Evolutionary conservation across 92 coral and sea anemone genomes (phyloP), one percentile per base, ranked within the genome.

Genomic region (Actinostola sp.): DNA sequence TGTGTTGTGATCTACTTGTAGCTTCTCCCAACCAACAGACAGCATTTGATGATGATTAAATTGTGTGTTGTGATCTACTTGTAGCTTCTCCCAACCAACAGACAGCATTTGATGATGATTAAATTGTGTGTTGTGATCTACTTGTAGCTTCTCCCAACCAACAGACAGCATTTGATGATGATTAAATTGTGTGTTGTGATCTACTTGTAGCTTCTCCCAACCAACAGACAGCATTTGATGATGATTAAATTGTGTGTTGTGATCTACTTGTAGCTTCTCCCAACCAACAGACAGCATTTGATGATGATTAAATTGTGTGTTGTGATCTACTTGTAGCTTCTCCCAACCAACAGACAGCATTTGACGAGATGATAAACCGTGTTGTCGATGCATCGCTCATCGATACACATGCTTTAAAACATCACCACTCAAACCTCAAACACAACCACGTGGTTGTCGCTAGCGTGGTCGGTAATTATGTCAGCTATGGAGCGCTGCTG

Each of bases 351-450:
- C 78, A 76, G 29, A 84, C 65, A 49, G 84, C 92, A 16, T 91
- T 84, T 42, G 71, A 39, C n/a, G 56, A 76, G 11, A 57, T 94
- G 77, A 73, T 88, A 11, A 72, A 84, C 35, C 84, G 84, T 56
- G 62, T 51, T 8, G 98, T 94, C 8, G 90, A 82, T 16, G 97
- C 87, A 2, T 93, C 97, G 31, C 54, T 94, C 23, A 79, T 91
- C 32, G 97, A 94, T 62, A 84, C 92, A 7, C 93, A 94, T 46
- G 86, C 92, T 16, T 76, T 94, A 19, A 85, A 85, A 64, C 79
- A 88, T 45, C 82, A 84, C n/a, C n/a, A n/a, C n/a, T n/a, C n/a
- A n/a, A n/a, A n/a, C n/a, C n/a, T n/a, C n/a, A n/a, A n/a, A n/a
- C n/a, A n/a, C n/a, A n/a, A n/a, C n/a, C 89, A 90, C 56, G 85